Evolutionary conservation across 2,797 vertebrate genomes (phyloP).

Genomic region (Protonibea diacanthus): DNA sequence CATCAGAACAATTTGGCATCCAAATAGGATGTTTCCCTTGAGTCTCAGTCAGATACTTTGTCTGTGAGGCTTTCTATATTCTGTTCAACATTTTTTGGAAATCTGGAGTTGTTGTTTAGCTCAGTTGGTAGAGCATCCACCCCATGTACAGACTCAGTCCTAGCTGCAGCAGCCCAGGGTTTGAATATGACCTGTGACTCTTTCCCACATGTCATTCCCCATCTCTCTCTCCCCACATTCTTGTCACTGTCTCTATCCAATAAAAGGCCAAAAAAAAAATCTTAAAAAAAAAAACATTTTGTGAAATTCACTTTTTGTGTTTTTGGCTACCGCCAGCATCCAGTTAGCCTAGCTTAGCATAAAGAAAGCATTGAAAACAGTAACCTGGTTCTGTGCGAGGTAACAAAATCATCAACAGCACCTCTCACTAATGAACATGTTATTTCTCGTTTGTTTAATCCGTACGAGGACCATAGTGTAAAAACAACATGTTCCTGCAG

Average conservation of each 20-base stretch:
- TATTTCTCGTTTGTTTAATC: neutral
- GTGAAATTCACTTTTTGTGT: no score
- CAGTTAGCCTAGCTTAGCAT: neutral
- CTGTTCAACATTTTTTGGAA: neutral
- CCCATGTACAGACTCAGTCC: no score
- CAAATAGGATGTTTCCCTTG: conserved; percentile 55
- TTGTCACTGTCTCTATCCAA: no score
- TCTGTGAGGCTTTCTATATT: conserved; percentile 12
- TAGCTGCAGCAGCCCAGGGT: no score
- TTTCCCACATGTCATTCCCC: no score
- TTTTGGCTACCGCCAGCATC: neutral
- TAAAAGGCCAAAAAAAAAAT: no score
- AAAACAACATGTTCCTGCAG: neutral
- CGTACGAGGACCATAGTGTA: neutral
- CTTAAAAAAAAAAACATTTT: no score
- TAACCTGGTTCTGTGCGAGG: neutral
- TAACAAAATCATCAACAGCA: neutral
- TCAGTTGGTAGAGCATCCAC: no score
- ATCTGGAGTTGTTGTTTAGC: no score
- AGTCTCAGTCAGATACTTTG: conserved; percentile 23
- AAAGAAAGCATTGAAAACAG: conserved; percentile 3
- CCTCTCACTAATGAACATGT: neutral
- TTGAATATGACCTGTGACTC: no score
- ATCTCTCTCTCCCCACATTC: no score
- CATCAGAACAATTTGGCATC: conserved; percentile 42